Evolutionary conservation across 2,113 vertebrate species (phyloP).

Genomic region (Vulpes ferrilata): DNA sequence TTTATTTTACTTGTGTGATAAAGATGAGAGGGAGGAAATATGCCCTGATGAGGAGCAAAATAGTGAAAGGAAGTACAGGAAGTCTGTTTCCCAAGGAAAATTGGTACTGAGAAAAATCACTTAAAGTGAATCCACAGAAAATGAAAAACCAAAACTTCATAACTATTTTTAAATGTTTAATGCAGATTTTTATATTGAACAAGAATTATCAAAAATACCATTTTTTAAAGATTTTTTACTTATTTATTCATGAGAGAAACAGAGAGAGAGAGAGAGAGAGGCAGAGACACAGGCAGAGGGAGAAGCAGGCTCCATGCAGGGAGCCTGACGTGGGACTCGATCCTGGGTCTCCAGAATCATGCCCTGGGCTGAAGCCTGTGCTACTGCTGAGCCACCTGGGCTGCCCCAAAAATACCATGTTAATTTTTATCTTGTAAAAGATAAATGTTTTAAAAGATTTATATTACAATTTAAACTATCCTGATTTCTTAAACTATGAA

Average conservation of each 20-base stretch:
- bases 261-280: too few species aligned
- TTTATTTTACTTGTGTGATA: neutral
- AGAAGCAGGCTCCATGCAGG: too few species aligned
- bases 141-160: neutral
- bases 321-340: too few species aligned
- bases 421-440: neutral
- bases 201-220: neutral
- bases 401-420: neutral
- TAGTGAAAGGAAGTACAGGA: neutral
- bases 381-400: too few species aligned
- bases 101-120: neutral
- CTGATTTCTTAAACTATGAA: neutral
- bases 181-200: slow-evolving; percentile 9
- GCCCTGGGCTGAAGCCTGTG: too few species aligned
- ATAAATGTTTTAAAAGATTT: neutral
- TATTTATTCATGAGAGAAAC: too few species aligned
- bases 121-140: neutral
- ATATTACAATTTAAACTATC: neutral
- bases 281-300: too few species aligned
- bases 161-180: neutral
- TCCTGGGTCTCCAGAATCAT: too few species aligned
- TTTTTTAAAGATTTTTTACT: neutral
- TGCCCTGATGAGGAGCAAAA: neutral
- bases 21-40: neutral
- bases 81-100: neutral